phyloP scores from a whole-genome alignment of 2,888 invertebrate species.

The Callinectes sapidus region DNA sequence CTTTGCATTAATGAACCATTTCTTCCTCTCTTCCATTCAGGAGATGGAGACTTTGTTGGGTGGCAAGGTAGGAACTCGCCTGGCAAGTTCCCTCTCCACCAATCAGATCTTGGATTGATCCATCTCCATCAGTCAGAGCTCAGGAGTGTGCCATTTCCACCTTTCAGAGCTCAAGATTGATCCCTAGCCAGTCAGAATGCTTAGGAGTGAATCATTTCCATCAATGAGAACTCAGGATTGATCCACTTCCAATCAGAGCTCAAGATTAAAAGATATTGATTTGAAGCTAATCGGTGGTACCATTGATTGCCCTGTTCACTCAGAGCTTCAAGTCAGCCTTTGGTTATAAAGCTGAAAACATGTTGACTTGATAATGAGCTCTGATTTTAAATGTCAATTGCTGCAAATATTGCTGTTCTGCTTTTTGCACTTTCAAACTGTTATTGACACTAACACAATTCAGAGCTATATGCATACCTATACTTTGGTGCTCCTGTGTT shows the following conservation, averaged over 20 bases:
- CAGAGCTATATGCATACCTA: slow-evolving; percentile 47
- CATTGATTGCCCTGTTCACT: slow-evolving; percentile 14
- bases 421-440: slow-evolving; percentile 46
- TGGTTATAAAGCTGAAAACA: not conserved
- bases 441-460: slow-evolving; percentile 46
- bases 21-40: slow-evolving; percentile 73
- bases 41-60: slow-evolving; percentile 75
- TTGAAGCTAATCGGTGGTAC: slow-evolving; percentile 46
- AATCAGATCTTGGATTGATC: slow-evolving; percentile 70
- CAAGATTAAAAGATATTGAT: slow-evolving; percentile 36
- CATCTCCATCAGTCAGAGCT: slow-evolving; percentile 71
- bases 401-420: slow-evolving; percentile 53
- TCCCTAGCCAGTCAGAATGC: slow-evolving; percentile 58
- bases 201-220: slow-evolving; percentile 61
- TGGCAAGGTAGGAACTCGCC: slow-evolving; percentile 75
- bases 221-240: slow-evolving; percentile 64
- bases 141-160: slow-evolving; percentile 67
- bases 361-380: slow-evolving; percentile 53
- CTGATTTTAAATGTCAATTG: slow-evolving; percentile 60
- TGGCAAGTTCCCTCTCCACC: slow-evolving; percentile 70
- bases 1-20: slow-evolving; percentile 68
- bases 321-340: slow-evolving; percentile 49
- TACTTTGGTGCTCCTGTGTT: slow-evolving; percentile 57
- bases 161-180: slow-evolving; percentile 64
- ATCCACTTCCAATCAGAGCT: slow-evolving; percentile 62